These are phyloP conservation scores for Mola mola DNA, from an alignment of 2,113 vertebrate genomes.

Conservation along the genomic window DNA sequence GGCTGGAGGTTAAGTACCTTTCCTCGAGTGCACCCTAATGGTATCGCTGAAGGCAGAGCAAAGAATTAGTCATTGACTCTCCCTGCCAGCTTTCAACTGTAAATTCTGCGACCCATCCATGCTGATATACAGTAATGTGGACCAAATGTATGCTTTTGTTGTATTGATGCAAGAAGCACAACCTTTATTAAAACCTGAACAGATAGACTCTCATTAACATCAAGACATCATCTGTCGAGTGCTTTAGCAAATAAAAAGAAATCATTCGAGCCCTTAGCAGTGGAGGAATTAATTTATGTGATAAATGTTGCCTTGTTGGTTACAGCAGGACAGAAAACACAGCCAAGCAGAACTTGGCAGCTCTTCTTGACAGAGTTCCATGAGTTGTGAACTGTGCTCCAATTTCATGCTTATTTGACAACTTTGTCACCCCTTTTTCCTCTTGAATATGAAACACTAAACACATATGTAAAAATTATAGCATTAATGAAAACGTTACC, in stretches of 20 bases:
- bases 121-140: conserved; percentile 36
- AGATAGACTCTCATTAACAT: conserved; percentile 5
- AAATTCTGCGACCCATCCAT: conserved; percentile 18
- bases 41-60: conserved; percentile 24
- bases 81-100: conserved; percentile 47
- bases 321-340: conserved; percentile 56
- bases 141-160: conserved; percentile 46
- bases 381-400: conserved; percentile 60
- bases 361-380: conserved; percentile 46
- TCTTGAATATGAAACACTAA: conserved; percentile 79
- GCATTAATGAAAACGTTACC: conserved; percentile 70
- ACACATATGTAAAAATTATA: conserved; percentile 69
- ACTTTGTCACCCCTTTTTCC: conserved; percentile 80
- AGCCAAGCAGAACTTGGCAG: conserved; percentile 55
- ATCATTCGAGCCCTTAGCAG: too few relatives aligned
- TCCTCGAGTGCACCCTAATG: conserved; percentile 49
- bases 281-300: conserved; percentile 42
- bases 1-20: conserved; percentile 48
- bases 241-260: neutral
- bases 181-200: neutral
- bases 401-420: conserved; percentile 75
- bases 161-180: conserved; percentile 7
- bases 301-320: conserved; percentile 65
- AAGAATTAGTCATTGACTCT: conserved; percentile 39
- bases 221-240: neutral